Conservation (phyloP, 2,797 vertebrate species). For the Parambassis ranga region DNA sequence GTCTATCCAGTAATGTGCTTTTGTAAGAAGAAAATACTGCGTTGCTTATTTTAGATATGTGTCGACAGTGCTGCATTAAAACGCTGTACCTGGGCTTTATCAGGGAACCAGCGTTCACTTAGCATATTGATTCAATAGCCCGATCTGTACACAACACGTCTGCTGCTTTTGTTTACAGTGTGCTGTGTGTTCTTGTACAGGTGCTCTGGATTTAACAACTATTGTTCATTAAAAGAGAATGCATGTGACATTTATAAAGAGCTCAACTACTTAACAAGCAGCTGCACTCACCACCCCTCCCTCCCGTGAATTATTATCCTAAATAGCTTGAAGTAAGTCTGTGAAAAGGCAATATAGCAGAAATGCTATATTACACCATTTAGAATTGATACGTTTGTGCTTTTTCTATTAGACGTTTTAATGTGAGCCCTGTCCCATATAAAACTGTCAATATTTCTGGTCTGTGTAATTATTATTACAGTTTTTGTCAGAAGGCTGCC, state of each 20-base stretch:
- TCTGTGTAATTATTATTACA: slow-evolving; percentile 62
- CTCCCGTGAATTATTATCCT: slow-evolving; percentile 53
- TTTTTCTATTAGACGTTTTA: slow-evolving; percentile 71
- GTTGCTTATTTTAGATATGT: slow-evolving; percentile 37
- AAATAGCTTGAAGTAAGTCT: slow-evolving; percentile 51
- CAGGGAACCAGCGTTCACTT: slow-evolving; percentile 52
- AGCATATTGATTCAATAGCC: slow-evolving; percentile 70
- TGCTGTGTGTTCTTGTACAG: not conserved
- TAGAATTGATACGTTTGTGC: slow-evolving; percentile 59
- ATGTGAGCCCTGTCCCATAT: slow-evolving; percentile 68
- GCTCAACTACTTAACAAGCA: slow-evolving; percentile 60
- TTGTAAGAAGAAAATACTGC: slow-evolving; percentile 39
- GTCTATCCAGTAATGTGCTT: slow-evolving; percentile 9
- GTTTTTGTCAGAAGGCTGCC: slow-evolving; percentile 42
- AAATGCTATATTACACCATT: slow-evolving; percentile 60
- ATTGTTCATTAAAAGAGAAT: slow-evolving; percentile 61
- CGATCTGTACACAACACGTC: slow-evolving; percentile 32
- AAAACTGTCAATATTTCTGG: slow-evolving; percentile 67
- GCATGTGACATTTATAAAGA: slow-evolving; percentile 69
- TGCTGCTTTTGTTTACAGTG: slow-evolving; percentile 49
- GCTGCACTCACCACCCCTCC: slow-evolving; percentile 5
- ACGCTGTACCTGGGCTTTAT: slow-evolving; percentile 40
- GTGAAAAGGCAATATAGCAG: slow-evolving; percentile 65
- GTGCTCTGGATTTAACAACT: slow-evolving; percentile 31
- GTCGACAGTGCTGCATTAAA: slow-evolving; percentile 64